Base-by-base conservation (phyloP, 1,140 invertebrate genomes). In the Periplaneta americana region DNA sequence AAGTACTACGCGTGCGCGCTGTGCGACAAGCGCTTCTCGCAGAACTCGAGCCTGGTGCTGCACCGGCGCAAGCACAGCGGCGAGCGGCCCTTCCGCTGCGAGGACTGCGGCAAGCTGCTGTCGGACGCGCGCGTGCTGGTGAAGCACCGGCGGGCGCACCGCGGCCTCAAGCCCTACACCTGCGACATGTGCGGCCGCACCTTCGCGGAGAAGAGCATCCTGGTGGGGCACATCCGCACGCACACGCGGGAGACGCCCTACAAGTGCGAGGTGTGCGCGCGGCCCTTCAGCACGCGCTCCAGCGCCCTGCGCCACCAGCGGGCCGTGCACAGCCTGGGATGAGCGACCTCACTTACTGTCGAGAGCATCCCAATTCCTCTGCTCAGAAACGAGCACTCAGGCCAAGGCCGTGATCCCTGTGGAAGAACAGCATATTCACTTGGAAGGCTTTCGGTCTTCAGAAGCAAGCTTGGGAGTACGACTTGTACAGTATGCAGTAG, bases 1-100 rank as follows among this genome's bases (percentile, higher is more conserved):
- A 79, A 86, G 31, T 86, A 86, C 1, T 88, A 87, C 75, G 86
- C 86, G 32, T 88, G 88, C 77, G 86, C 87, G 18, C 80, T 84
- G n/a, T 88, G 88, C 34, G 86, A 87, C 34, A 84, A 87, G 11
- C 86, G 84, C 0, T 88, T 88, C 78, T 84, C 86, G 1, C 85
- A 86, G 35, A 36, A 82, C 78, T 82, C 80, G 34, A 84, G 78
- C 74, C 78, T 79, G 1, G 34, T 31, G 13, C 74, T 35, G n/a
- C 81, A 82, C 36, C n/a, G 28, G n/a, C 37, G 77, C 17, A 80
- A 77, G 31, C 81, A 82, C 57, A 57, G 78, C 31, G 81, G 81
- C 34, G 81, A 82, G 34, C 33, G 78, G 31, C 78, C 81, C 13
- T 82, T 74, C 36, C 10, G 28, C 17, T 82, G 81, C 57, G 39